phyloP scores from a whole-genome alignment of 2,888 invertebrate species.

The Chymomyza procnemis region DNA sequence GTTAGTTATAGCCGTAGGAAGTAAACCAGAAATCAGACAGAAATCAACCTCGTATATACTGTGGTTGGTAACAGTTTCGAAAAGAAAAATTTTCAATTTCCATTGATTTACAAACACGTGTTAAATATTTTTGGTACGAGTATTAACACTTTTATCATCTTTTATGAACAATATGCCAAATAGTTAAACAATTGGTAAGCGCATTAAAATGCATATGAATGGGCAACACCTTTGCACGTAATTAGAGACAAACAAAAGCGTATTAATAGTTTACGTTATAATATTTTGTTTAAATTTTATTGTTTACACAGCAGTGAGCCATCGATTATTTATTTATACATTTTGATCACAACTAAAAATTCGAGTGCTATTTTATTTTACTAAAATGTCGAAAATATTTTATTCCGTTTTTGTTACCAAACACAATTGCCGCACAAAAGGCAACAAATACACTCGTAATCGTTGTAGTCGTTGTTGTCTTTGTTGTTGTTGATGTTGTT shows the following conservation, averaged over 20 bases:
- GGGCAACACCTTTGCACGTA: slow-evolving; percentile 13
- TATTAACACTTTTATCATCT: slow-evolving; percentile 7
- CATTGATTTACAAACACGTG: too few species aligned
- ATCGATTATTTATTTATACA: background rate
- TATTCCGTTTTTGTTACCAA: slow-evolving; percentile 30
- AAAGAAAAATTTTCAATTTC: too few species aligned
- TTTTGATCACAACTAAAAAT: slow-evolving; percentile 29
- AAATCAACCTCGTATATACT: too few species aligned
- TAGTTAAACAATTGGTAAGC: slow-evolving; percentile 18
- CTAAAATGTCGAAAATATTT: slow-evolving; percentile 34
- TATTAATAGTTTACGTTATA: slow-evolving; percentile 5
- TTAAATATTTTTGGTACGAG: slow-evolving; percentile 5
- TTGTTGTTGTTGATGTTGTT: slow-evolving; percentile 22
- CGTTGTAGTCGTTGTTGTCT: slow-evolving; percentile 14
- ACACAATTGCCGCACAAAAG: slow-evolving; percentile 7
- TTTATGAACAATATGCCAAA: background rate
- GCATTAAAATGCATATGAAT: slow-evolving; percentile 13
- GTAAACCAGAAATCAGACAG: background rate
- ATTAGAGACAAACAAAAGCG: slow-evolving; percentile 32
- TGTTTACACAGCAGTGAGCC: background rate
- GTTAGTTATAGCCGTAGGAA: background rate
- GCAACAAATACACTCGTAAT: slow-evolving; percentile 22
- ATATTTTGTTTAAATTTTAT: background rate
- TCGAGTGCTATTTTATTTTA: slow-evolving; percentile 11
- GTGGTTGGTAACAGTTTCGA: too few species aligned